A percentile compares a stretch with the other conserved stretches of the same genome.
These are phyloP conservation scores for Phymanthus crucifer DNA, from an alignment of 92 coral and sea anemone species.

Conservation along the genomic window DNA sequence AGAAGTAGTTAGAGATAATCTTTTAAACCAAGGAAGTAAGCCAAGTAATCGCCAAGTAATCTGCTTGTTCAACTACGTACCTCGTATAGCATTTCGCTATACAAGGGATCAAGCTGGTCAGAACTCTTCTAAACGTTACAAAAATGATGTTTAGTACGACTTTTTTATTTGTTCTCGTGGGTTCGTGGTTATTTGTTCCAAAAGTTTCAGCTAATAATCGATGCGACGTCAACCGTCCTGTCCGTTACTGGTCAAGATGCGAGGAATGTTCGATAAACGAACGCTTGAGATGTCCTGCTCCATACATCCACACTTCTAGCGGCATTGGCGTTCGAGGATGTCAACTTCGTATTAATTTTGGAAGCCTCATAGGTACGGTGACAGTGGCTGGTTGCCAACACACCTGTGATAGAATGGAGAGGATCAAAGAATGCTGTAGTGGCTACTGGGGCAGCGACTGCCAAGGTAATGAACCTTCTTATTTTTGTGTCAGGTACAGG, in stretches of 20 bases:
- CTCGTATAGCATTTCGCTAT: not conserved
- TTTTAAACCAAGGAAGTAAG: too few species aligned
- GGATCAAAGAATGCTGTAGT: constrained; percentile 52
- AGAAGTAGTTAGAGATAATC: too few species aligned
- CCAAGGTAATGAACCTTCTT: constrained; percentile 42
- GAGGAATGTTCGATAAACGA: constrained; percentile 69
- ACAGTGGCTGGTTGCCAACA: constrained; percentile 71
- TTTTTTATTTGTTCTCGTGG: not conserved
- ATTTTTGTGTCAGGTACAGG: too few species aligned
- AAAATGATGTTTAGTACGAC: not conserved
- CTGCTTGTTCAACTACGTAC: too few species aligned
- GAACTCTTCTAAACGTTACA: not conserved
- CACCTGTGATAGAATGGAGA: constrained; percentile 43
- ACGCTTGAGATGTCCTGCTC: constrained; percentile 47
- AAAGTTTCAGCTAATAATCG: constrained; percentile 21
- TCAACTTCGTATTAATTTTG: constrained; percentile 44
- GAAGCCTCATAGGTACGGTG: constrained; percentile 36
- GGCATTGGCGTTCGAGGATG: constrained; percentile 55
- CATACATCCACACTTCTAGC: constrained; percentile 38
- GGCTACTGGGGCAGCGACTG: constrained; percentile 87
- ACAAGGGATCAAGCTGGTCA: not conserved
- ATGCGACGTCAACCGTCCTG: constrained; percentile 1
- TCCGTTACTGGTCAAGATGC: constrained; percentile 39
- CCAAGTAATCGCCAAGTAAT: not conserved
- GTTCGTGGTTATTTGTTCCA: not conserved